phyloP scores from a whole-genome alignment of 2,113 vertebrate genomes.

The Numida meleagris region DNA sequence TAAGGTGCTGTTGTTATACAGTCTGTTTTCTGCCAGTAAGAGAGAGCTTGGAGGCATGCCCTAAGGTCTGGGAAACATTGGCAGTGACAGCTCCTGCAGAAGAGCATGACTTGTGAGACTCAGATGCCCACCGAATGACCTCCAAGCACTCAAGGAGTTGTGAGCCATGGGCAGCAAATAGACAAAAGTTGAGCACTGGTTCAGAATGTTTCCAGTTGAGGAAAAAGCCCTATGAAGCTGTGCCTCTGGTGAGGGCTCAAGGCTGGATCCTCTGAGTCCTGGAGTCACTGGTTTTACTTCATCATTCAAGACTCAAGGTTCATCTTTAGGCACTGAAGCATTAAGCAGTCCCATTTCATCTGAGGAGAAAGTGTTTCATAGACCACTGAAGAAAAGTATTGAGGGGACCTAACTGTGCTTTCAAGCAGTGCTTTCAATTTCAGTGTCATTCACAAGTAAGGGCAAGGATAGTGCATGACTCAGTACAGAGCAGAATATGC shows the following conservation, averaged over 20 bases:
- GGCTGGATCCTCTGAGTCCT: not conserved
- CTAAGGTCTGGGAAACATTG: not conserved
- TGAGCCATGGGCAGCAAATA: not conserved
- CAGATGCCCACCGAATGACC: not conserved
- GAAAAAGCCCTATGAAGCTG: not conserved
- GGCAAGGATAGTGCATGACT: accelerated
- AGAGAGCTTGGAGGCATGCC: not conserved
- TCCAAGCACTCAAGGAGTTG: not conserved
- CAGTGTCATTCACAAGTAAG: not conserved
- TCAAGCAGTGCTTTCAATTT: not conserved
- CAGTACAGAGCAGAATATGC: not conserved
- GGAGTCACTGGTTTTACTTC: not conserved
- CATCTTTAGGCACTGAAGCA: constrained; percentile 15
- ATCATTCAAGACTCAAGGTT: not conserved
- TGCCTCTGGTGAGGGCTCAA: not conserved
- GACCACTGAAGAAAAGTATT: not conserved
- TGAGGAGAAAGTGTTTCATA: not conserved
- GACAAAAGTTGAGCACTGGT: not conserved
- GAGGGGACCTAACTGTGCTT: not conserved
- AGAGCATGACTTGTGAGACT: not conserved
- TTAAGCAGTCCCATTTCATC: not conserved
- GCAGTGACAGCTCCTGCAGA: not conserved
- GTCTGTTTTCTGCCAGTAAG: not conserved
- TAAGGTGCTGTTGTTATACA: not conserved
- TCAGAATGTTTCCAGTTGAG: not conserved